Conservation (phyloP, 2,113 vertebrate species). For the Ammospiza caudacuta region DNA sequence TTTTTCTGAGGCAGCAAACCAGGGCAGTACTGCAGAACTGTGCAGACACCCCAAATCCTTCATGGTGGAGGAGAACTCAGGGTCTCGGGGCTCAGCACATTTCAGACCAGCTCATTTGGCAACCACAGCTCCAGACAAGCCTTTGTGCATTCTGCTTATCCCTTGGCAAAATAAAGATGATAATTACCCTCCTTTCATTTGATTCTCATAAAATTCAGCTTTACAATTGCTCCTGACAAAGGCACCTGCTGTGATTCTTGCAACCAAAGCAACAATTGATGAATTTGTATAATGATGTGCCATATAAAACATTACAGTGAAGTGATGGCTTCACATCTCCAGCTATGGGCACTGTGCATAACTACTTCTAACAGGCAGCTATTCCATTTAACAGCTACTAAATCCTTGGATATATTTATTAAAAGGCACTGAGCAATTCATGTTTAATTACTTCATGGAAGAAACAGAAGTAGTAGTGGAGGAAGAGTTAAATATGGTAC, state of each 20-base stretch:
- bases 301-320: neutral
- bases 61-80: accelerated
- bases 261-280: slow-evolving; percentile 29
- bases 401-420: slow-evolving; percentile 71
- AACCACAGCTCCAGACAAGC: neutral
- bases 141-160: neutral
- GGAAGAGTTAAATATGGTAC: slow-evolving; percentile 78
- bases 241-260: slow-evolving; percentile 6
- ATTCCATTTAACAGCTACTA: slow-evolving; percentile 55
- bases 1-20: neutral
- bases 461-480: slow-evolving; percentile 67
- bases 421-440: slow-evolving; percentile 64
- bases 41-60: neutral
- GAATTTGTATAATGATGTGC: neutral
- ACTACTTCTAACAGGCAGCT: slow-evolving; percentile 33
- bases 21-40: neutral
- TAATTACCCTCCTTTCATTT: neutral
- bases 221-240: neutral
- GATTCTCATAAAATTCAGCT: slow-evolving; percentile 33
- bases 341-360: neutral
- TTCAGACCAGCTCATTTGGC: neutral
- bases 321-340: neutral
- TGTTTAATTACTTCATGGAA: slow-evolving; percentile 80
- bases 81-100: neutral
- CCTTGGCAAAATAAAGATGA: neutral